Conservation (phyloP, 2,888 invertebrate species). For the Lasioglossum malachurum region DNA sequence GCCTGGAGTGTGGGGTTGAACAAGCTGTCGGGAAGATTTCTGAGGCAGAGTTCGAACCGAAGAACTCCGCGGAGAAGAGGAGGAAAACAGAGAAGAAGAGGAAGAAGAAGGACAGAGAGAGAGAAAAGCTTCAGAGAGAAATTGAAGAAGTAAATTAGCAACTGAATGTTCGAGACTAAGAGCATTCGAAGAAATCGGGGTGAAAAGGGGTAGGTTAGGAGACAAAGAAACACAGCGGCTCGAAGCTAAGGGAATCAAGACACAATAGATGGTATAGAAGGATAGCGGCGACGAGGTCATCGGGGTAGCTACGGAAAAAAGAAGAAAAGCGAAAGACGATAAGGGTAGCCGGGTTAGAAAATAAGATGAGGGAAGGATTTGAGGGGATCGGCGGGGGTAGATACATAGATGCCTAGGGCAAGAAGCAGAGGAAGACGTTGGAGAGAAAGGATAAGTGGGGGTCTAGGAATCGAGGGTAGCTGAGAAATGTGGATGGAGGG, state of each 20-base stretch:
- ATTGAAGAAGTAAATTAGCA: neutral
- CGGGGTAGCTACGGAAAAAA: neutral
- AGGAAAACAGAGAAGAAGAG: neutral
- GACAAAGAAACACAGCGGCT: neutral
- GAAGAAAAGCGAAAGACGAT: neutral
- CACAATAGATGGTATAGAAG: constrained; percentile 5
- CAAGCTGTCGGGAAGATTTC: neutral
- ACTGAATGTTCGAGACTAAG: constrained; percentile 3
- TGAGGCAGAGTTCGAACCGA: neutral
- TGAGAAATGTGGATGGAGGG: constrained; percentile 7
- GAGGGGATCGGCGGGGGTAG: neutral
- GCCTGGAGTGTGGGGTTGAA: neutral
- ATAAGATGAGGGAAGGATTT: neutral
- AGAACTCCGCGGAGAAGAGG: neutral
- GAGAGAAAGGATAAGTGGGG: neutral
- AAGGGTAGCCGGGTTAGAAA: constrained; percentile 6
- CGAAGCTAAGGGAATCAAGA: neutral
- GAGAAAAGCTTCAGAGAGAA: neutral
- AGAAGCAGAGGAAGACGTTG: neutral
- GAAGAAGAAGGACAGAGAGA: neutral
- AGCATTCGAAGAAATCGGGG: neutral
- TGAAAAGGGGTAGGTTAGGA: neutral
- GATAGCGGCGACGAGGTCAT: neutral
- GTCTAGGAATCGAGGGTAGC: neutral
- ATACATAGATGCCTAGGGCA: neutral